Conservation (phyloP, 2,888 invertebrate species). For the Hypomecis atomaria region DNA sequence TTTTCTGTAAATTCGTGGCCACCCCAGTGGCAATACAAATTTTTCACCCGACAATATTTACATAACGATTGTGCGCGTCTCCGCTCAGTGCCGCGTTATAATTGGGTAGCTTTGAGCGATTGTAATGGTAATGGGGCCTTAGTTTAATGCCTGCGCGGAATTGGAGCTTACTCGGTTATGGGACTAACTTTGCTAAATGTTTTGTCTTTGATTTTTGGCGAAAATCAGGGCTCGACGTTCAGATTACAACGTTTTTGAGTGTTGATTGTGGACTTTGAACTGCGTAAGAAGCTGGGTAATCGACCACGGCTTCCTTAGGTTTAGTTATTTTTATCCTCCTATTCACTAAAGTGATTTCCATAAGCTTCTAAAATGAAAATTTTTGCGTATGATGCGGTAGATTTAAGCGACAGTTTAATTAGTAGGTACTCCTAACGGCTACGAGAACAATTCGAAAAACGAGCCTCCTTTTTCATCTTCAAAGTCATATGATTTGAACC, state of each 20-base stretch:
- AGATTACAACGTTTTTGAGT: neutral
- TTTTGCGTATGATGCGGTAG: too few species aligned
- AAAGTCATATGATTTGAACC: too few species aligned
- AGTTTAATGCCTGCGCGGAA: constrained; percentile 39
- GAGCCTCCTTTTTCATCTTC: too few species aligned
- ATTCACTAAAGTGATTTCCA: too few species aligned
- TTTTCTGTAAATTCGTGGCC: neutral
- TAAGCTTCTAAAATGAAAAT: too few species aligned
- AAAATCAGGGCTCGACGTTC: neutral
- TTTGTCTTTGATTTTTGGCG: constrained; percentile 17
- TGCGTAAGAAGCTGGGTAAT: neutral
- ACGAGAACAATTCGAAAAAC: too few species aligned
- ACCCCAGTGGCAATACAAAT: constrained; percentile 36
- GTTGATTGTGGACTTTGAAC: neutral
- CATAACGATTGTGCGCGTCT: constrained; percentile 39
- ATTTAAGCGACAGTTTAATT: too few species aligned
- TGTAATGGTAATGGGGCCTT: constrained; percentile 44
- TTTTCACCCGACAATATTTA: constrained; percentile 43
- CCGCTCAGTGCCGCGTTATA: constrained; percentile 33
- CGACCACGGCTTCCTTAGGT: too few species aligned
- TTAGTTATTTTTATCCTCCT: too few species aligned
- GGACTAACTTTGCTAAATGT: constrained; percentile 16
- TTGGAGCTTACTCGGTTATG: constrained; percentile 36
- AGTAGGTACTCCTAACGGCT: too few species aligned
- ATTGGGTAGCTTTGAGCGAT: constrained; percentile 43